A percentile compares a stretch with the other conserved stretches of the same genome.
phyloP scores from a whole-genome alignment of 2,113 vertebrate species.

The Ochotona princeps region DNA sequence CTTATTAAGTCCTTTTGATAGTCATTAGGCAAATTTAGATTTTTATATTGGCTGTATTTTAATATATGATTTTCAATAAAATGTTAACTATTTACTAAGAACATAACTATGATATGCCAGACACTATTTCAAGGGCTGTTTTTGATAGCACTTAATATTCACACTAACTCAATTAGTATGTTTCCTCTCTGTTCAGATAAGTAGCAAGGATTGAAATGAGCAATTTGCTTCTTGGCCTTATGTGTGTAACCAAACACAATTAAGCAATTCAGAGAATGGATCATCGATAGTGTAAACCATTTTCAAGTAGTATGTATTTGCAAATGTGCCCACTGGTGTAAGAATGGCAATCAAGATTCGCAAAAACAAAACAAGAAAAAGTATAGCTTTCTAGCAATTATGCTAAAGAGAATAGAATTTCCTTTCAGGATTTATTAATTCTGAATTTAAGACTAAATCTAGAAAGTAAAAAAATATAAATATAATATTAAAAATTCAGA shows the following conservation, averaged over 20 bases:
- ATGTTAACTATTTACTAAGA: conserved; percentile 26
- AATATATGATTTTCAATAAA: conserved; percentile 17
- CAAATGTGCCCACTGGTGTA: background rate
- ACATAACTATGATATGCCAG: background rate
- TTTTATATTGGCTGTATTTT: conserved; percentile 3
- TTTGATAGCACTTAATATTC: background rate
- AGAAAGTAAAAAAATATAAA: background rate
- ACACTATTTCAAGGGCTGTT: background rate
- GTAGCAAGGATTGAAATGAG: background rate
- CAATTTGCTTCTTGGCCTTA: background rate
- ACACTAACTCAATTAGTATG: background rate
- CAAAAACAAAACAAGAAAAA: background rate
- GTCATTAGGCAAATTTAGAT: conserved; percentile 41
- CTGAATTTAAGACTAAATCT: background rate
- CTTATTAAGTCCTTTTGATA: background rate
- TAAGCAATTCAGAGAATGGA: background rate
- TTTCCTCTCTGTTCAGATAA: background rate
- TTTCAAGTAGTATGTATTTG: background rate
- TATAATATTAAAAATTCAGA: conserved; percentile 2
- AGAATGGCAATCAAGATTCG: background rate
- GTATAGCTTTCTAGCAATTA: background rate
- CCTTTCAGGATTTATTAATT: conserved; percentile 4
- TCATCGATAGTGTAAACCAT: background rate
- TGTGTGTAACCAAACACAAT: background rate
- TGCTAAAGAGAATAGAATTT: background rate